phyloP scores from a whole-genome alignment of 1,140 invertebrate genomes.

The Mycetomoellerius zeteki region DNA sequence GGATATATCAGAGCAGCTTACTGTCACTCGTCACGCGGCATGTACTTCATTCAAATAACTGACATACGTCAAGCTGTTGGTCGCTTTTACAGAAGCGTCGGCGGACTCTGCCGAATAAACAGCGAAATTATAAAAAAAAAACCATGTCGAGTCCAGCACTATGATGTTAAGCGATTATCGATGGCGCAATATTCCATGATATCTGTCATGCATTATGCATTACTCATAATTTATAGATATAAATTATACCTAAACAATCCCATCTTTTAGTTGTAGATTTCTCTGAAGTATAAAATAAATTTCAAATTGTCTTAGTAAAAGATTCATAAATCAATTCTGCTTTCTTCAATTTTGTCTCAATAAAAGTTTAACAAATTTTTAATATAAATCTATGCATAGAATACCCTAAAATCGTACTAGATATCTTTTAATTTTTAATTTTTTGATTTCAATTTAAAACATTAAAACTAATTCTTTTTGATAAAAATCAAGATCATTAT shows the following conservation, averaged over 20 bases:
- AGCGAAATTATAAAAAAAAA: conserved; percentile 49
- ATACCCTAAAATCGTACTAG: neutral
- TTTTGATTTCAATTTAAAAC: neutral
- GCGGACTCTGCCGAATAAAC: conserved; percentile 48
- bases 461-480: neutral
- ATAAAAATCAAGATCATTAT: neutral
- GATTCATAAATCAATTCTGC: neutral
- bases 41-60: conserved; percentile 55
- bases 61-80: conserved; percentile 57
- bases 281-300: neutral
- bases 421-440: neutral
- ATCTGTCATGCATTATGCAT: conserved; percentile 31
- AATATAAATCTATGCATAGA: neutral
- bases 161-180: conserved; percentile 51
- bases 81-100: conserved; percentile 53
- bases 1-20: conserved; percentile 25
- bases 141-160: conserved; percentile 31
- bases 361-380: too few relatives aligned
- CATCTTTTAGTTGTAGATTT: neutral
- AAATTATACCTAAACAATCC: conserved; percentile 2
- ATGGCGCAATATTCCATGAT: conserved; percentile 1
- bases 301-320: neutral
- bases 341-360: too few relatives aligned
- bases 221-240: neutral
- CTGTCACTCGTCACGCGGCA: conserved; percentile 57